Evolutionary conservation across 1,140 invertebrate genomes (phyloP), one percentile per base, ranked within the genome.

Genomic region (Holotrichia oblita): DNA sequence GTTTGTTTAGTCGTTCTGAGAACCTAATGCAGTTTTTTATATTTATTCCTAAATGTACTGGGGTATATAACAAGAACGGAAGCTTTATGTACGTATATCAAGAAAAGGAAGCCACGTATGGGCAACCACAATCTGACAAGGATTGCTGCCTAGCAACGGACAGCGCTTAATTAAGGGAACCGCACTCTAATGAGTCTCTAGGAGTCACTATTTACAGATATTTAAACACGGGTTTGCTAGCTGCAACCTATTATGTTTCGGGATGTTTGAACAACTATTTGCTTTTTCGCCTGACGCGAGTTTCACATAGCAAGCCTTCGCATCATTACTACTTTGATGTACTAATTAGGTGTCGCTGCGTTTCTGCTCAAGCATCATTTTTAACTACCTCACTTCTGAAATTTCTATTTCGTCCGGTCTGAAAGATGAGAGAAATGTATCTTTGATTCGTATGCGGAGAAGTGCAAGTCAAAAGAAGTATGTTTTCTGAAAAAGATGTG

Each of bases 181-280:
- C 73, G 73, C 73, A 74, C 40, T 74, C 73, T 74, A 74, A 74
- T 74, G 73, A 74, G 73, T 34, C 73, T 44, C 73, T 42, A 41
- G 73, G 73, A 74, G 73, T 74, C 73, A 74, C 73, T 74, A 44
- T 74, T 74, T 44, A 44, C 73, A 74, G 40, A 74, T 74, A 74
- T 74, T 74, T 74, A 74, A 74, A 74, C 40, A 69, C 61, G 61
- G 24, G 17, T 27, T 69, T 34, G 27, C 61, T 24, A 3, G 61
- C 27, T 14, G 61, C 61, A 69, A 14, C 61, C 27, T 69, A 69
- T 69, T 69, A 17, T 69, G 61, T 69, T 34, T 27, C 10, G 61
- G 61, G 12, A 69, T 69, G 61, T 24, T 69, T 69, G 48, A 27
- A 64, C 59, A 64, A 64, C 59, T 64, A 64, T 69, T 64, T 24